A percentile compares a stretch with the other conserved stretches of the same genome.
Conservation (phyloP, 2,888 invertebrate genomes). For the Lasioglossum villosulum region DNA sequence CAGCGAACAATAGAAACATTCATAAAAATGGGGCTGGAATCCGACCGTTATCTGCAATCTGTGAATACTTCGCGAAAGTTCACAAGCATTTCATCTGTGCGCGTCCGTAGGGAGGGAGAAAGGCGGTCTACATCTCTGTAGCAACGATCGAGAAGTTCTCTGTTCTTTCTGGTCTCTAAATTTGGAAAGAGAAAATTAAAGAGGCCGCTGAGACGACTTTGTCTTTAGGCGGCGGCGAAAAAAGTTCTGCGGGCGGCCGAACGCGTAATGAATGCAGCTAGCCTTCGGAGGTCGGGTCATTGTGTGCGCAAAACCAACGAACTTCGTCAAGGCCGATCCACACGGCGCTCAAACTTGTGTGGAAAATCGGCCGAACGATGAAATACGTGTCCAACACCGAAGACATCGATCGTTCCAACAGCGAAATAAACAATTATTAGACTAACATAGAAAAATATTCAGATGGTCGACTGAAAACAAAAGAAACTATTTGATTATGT, state of each 20-base stretch:
- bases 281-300: constrained; percentile 69
- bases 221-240: constrained; percentile 19
- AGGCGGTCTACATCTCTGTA: neutral
- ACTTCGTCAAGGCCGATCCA: constrained; percentile 66
- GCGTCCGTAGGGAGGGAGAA: neutral
- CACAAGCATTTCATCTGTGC: neutral
- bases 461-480: neutral
- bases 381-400: neutral
- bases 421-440: neutral
- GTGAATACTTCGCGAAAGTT: neutral
- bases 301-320: constrained; percentile 65
- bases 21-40: neutral
- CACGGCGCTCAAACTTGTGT: neutral
- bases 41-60: neutral
- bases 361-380: neutral
- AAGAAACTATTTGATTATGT: neutral
- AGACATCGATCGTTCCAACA: neutral
- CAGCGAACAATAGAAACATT: neutral
- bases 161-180: constrained; percentile 16
- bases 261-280: constrained; percentile 64
- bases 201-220: constrained; percentile 42
- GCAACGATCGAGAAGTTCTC: neutral
- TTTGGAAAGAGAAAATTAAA: constrained; percentile 42
- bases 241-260: constrained; percentile 51
- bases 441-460: neutral